Evolutionary conservation across 1,140 invertebrate genomes (phyloP), one percentile per base, ranked within the genome.

Genomic region (Apocrypta bakeri): DNA sequence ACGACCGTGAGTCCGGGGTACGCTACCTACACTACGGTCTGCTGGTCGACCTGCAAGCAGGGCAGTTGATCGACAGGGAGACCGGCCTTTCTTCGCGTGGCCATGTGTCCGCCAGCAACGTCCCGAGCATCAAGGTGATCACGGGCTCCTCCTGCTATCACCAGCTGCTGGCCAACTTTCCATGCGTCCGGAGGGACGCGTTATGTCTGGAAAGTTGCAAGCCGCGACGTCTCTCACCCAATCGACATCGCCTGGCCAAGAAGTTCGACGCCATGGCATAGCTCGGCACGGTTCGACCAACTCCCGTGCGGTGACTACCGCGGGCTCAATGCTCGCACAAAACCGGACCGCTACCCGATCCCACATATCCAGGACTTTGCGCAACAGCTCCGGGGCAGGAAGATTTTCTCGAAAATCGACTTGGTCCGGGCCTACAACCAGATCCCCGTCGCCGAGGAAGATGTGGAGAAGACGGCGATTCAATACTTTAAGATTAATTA

Each of bases 41-140:
- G 14, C 56, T 90, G 2, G 88, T 91, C 1, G 89, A 91, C 83
- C n/a, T 89, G 12, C 75, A 83, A 1, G 82, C 86, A 24, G 12
- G 80, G 1, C 71, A 81, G 25, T 77, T 91, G n/a, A 78, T 90
- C 17, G 90, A 92, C 79, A 8, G 56, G 24, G 71, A 48, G 77
- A 89, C 87, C 0, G 11, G 0, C 1, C 24, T 73, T 0, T 31
- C 73, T 1, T 21, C 72, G 8, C 14, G 31, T 21, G 84, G 79
- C 12, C 21, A 66, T 12, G 1, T 66, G 21, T 12, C n/a, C 6
- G 25, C 21, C 12, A 14, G 8, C 7, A 40, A 56, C 6, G 29
- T 21, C 2, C 17, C 63, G 2, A 25, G 12, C n/a, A 33, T 73
- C 0, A 80, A 40, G 25, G 33, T n/a, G 1, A 31, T 80, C 17